Percentiles rank a stretch among this genome's conserved stretches.
Evolutionary conservation across 1,140 invertebrate genomes (phyloP).

Genomic region (Caenorhabditis latens): DNA sequence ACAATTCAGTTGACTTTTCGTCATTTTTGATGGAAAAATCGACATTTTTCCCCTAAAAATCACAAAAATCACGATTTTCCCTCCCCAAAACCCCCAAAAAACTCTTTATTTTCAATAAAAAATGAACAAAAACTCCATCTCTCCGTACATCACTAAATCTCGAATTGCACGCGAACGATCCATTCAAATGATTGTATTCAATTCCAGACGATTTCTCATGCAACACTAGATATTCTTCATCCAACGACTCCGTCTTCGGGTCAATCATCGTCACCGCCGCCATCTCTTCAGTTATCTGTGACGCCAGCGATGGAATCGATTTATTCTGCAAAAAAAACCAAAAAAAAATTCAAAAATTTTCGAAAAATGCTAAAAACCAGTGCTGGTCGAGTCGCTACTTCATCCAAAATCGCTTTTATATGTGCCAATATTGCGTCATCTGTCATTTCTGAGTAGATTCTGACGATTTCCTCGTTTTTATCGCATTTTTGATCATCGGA

Average conservation of each 20-base stretch:
- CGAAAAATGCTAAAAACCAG: background rate
- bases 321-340: background rate
- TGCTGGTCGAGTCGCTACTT: background rate
- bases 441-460: background rate
- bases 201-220: background rate
- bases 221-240: background rate
- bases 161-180: background rate
- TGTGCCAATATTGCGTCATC: background rate
- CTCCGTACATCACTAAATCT: background rate
- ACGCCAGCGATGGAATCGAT: background rate
- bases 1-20: too few relatives aligned
- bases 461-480: background rate
- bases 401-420: background rate
- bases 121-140: too few relatives aligned
- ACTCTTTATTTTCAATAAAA: too few relatives aligned
- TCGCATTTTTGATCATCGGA: background rate
- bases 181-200: background rate
- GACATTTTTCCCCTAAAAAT: background rate
- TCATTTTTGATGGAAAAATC: too few relatives aligned
- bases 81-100: too few relatives aligned
- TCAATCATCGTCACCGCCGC: background rate
- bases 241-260: background rate
- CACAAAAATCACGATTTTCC: too few relatives aligned
- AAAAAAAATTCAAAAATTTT: conserved; percentile 1
- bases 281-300: background rate